phyloP scores from a whole-genome alignment of 92 coral and sea anemone species.

The Bergia puertoricense region DNA sequence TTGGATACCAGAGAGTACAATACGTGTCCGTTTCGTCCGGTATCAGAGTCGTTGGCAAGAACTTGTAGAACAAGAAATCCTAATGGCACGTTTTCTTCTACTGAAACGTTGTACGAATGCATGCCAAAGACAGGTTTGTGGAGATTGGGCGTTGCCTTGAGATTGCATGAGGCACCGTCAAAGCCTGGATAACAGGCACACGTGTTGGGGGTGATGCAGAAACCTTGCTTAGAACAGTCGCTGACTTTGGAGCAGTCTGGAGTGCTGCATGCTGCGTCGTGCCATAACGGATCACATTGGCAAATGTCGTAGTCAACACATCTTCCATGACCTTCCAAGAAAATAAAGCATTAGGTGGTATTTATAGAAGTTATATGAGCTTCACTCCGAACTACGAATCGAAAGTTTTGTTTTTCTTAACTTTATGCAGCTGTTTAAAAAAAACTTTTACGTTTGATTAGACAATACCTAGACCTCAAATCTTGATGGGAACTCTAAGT shows the following conservation, averaged over 20 bases:
- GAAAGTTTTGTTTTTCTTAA: too few relatives aligned
- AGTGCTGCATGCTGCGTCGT: slow-evolving; percentile 71
- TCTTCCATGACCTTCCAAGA: slow-evolving; percentile 60
- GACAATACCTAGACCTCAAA: too few relatives aligned
- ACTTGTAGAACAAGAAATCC: slow-evolving; percentile 55
- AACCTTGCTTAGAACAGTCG: slow-evolving; percentile 74
- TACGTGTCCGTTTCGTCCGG: slow-evolving; percentile 69
- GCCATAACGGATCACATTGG: slow-evolving; percentile 59
- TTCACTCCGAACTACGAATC: too few relatives aligned
- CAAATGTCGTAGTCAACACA: slow-evolving; percentile 65
- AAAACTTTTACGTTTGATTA: too few relatives aligned
- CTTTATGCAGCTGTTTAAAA: too few relatives aligned
- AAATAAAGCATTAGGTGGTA: neutral
- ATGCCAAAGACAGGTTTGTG: slow-evolving; percentile 60
- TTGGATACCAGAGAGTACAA: slow-evolving; percentile 44
- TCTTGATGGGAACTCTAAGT: too few relatives aligned
- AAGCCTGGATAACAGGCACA: slow-evolving; percentile 70
- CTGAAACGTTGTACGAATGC: slow-evolving; percentile 56
- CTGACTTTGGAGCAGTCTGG: slow-evolving; percentile 65
- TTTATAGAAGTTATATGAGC: too few relatives aligned
- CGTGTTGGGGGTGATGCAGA: slow-evolving; percentile 63
- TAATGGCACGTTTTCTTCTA: slow-evolving; percentile 56
- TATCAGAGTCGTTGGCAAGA: slow-evolving; percentile 69
- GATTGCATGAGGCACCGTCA: slow-evolving; percentile 66
- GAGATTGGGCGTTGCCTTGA: slow-evolving; percentile 52